Percentiles rank a stretch among this genome's conserved stretches.
Conservation (phyloP, 2,888 invertebrate species). For the Xylocampa areola region DNA sequence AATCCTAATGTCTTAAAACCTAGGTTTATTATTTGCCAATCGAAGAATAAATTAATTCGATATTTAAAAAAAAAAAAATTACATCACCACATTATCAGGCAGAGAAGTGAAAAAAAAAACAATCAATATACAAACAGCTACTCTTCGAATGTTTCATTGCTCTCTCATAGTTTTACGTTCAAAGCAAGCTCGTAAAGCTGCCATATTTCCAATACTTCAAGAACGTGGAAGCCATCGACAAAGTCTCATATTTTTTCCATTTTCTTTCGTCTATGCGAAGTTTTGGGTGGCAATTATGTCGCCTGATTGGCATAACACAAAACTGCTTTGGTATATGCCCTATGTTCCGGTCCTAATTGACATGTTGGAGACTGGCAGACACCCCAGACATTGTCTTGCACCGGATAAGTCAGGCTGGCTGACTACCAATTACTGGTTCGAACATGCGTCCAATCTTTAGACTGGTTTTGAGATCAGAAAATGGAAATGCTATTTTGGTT, state of each 20-base stretch:
- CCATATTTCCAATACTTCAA: slow-evolving; percentile 52
- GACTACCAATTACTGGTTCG: slow-evolving; percentile 45
- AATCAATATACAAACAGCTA: slow-evolving; percentile 4
- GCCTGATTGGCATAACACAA: slow-evolving; percentile 45
- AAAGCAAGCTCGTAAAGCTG: slow-evolving; percentile 27
- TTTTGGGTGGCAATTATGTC: slow-evolving; percentile 45
- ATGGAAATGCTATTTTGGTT: slow-evolving; percentile 24
- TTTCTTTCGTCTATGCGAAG: slow-evolving; percentile 29
- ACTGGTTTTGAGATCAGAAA: slow-evolving; percentile 25
- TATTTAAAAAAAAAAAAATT: neutral
- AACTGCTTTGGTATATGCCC: slow-evolving; percentile 20
- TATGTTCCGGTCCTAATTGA: slow-evolving; percentile 40
- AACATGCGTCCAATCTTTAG: slow-evolving; percentile 18
- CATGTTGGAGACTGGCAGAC: slow-evolving; percentile 22
- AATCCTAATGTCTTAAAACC: no score
- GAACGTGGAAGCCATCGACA: slow-evolving; percentile 38
- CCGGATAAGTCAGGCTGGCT: slow-evolving; percentile 33
- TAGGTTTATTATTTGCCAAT: no score
- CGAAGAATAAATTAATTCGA: neutral
- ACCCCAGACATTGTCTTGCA: slow-evolving; percentile 22
- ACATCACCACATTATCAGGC: neutral
- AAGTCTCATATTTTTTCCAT: slow-evolving; percentile 37
- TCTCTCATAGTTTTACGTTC: slow-evolving; percentile 41
- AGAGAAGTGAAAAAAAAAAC: slow-evolving; percentile 16
- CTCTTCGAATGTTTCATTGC: slow-evolving; percentile 28